Evolutionary conservation across 2,888 invertebrate species (phyloP).

Genomic region (Cepaea hortensis): DNA sequence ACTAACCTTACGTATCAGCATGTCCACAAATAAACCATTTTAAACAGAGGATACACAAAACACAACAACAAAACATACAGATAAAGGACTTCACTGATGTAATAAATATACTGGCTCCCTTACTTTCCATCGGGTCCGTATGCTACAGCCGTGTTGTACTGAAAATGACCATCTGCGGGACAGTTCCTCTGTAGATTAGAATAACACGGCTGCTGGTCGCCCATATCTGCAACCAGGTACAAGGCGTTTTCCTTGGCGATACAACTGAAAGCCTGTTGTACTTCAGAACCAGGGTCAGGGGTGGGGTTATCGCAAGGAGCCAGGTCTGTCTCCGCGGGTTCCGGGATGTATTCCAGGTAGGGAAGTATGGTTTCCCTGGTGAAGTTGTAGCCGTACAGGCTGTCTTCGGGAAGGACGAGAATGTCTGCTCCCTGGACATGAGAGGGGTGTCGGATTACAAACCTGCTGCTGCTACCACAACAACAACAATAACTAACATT

Average conservation of each 20-base stretch:
- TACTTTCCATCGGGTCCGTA: constrained; percentile 83
- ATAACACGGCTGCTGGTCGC: constrained; percentile 81
- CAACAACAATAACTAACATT: too few species aligned
- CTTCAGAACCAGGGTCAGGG: constrained; percentile 32
- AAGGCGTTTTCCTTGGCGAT: constrained; percentile 80
- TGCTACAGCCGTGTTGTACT: constrained; percentile 87
- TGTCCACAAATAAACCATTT: too few species aligned
- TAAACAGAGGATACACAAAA: too few species aligned
- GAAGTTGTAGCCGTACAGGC: constrained; percentile 76
- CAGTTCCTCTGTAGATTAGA: constrained; percentile 47
- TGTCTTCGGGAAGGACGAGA: constrained; percentile 86
- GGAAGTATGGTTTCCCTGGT: constrained; percentile 54
- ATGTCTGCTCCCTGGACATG: constrained; percentile 81
- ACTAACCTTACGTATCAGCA: too few species aligned
- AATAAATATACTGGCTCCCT: background rate
- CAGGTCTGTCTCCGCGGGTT: constrained; percentile 78
- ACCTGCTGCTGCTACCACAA: too few species aligned
- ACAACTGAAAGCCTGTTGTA: constrained; percentile 76
- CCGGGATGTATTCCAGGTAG: constrained; percentile 62
- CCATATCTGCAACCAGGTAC: constrained; percentile 84
- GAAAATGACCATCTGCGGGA: constrained; percentile 60
- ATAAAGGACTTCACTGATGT: too few species aligned
- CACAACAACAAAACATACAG: too few species aligned
- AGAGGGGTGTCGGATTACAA: background rate
- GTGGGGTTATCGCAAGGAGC: constrained; percentile 61